A percentile compares a stretch with the other conserved stretches of the same genome.
Conservation (phyloP, 2,888 invertebrate species). For the Harmothoe impar region DNA sequence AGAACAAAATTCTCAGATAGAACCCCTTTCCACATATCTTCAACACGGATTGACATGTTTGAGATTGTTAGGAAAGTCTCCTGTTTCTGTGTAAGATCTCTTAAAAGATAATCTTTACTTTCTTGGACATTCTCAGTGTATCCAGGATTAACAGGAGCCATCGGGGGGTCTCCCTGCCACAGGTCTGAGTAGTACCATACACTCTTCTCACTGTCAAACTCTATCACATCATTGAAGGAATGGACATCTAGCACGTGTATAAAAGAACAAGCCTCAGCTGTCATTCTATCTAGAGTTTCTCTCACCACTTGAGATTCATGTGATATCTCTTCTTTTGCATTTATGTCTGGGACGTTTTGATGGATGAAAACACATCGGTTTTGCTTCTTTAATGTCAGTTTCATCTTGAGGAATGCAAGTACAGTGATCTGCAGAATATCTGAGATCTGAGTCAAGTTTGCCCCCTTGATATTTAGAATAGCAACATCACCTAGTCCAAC, state of each 20-base stretch:
- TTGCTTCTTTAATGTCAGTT: not conserved
- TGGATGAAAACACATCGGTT: constrained; percentile 61
- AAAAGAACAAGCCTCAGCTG: constrained; percentile 20
- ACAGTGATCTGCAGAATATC: constrained; percentile 61
- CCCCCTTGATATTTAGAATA: constrained; percentile 53
- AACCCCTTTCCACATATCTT: constrained; percentile 60
- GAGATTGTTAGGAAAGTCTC: not conserved
- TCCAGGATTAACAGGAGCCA: constrained; percentile 65
- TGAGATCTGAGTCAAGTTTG: constrained; percentile 41
- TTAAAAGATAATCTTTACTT: constrained; percentile 38
- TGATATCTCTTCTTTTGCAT: constrained; percentile 50
- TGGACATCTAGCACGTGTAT: not conserved
- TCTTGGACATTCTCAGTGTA: constrained; percentile 35
- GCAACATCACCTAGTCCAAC: constrained; percentile 63
- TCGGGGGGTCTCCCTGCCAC: constrained; percentile 65
- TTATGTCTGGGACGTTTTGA: constrained; percentile 58
- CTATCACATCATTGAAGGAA: constrained; percentile 59
- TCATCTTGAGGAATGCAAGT: constrained; percentile 61
- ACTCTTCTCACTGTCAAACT: constrained; percentile 44
- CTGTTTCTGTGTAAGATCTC: not conserved
- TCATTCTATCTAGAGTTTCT: constrained; percentile 42
- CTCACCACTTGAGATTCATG: constrained; percentile 4
- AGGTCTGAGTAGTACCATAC: constrained; percentile 60
- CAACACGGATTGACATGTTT: not conserved
- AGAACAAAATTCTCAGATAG: constrained; percentile 63